Conservation (phyloP, 2,113 vertebrate species). For the Illadopsis cleaveri region DNA sequence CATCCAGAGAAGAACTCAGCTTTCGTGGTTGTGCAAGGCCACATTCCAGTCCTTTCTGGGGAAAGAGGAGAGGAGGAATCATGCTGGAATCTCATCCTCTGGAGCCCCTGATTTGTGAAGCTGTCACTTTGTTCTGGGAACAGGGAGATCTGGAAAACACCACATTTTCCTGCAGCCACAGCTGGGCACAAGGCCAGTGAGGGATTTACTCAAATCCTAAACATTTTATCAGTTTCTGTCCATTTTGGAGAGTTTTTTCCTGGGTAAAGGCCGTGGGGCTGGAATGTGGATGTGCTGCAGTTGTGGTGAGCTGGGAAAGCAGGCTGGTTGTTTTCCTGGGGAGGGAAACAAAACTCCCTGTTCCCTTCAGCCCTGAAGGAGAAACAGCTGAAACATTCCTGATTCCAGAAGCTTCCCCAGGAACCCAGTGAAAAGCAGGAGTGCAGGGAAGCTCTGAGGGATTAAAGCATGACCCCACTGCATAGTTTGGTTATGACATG, state of each 20-base stretch:
- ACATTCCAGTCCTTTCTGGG: neutral
- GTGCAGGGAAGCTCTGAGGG: neutral
- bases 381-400: neutral
- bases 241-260: neutral
- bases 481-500: accelerated
- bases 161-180: neutral
- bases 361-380: neutral
- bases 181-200: neutral
- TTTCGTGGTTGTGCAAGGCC: neutral
- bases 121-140: neutral
- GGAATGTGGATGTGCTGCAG: neutral
- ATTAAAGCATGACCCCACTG: neutral
- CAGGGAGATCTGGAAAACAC: neutral
- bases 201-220: neutral
- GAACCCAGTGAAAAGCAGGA: accelerated
- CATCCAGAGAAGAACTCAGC: neutral
- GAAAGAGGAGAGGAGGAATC: neutral
- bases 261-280: neutral
- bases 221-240: neutral
- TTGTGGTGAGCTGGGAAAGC: neutral
- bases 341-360: neutral
- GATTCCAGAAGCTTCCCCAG: neutral
- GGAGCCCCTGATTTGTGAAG: neutral
- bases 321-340: neutral
- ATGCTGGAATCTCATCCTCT: neutral